Evolutionary conservation across 2,797 vertebrate genomes (phyloP), one percentile per base, ranked within the genome.

Genomic region (Loriculus beryllinus): DNA sequence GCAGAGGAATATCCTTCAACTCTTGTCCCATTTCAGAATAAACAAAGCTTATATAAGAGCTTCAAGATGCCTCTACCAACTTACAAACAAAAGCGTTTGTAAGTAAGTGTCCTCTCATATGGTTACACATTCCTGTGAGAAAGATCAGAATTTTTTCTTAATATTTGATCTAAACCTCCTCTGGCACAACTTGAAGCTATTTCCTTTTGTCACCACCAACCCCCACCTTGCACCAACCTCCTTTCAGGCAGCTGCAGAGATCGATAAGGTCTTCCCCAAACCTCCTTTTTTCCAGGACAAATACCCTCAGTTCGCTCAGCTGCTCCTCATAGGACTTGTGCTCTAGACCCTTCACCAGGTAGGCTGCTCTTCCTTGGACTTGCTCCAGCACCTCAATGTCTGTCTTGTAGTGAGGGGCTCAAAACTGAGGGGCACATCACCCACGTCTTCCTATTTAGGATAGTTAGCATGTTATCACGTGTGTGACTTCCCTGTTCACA

Each of bases 61-160:
- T 43, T 68, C 9, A 37, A 2, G 59, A 48, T 60, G 23, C 26
- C 31, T 71, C 20, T 60, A n/a, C 12, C 3, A 62, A 31, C 67
- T 43, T 65, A 48, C 35, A 71, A 71, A 7, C 10, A 28, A 7
- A 20, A 47, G 17, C 5, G 12, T 31, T 21, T n/a, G 31, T 54
- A 54, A 52, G 29, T 52, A 31, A 54, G 52, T n/a, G 47, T 26
- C 21, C 9, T 79, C n/a, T 57, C 33, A 10, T 63, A 35, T 40
- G 29, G 57, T 51, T 39, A 20, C 1, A 0, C 43, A 14, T 63
- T 35, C 8, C 31, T 42, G 8, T 33, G 57, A 1, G 4, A 13
- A 60, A 60, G 26, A 33, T 54, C 14, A 54, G 54, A 33, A 33
- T 15, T 15, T 33, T 56, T 56, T 56, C n/a, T 35, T 35, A 23